phyloP scores from a whole-genome alignment of 2,797 vertebrate species.

The Halcyon leucocephala region DNA sequence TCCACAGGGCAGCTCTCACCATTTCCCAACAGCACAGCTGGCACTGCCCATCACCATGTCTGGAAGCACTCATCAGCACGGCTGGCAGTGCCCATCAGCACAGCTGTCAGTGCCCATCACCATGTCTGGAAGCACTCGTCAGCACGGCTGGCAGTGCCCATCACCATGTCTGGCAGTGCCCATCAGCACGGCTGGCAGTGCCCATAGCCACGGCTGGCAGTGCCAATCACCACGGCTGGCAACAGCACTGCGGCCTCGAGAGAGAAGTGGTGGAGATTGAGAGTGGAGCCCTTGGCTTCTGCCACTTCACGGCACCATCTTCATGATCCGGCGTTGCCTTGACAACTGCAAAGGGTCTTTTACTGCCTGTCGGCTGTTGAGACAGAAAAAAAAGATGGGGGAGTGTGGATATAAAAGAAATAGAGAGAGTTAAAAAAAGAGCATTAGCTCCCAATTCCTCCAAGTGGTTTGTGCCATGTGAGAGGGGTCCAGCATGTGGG shows the following conservation, averaged over 20 bases:
- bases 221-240: rapidly evolving
- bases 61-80: too few relatives aligned
- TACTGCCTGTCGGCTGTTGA: conserved; percentile 62
- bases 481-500: neutral
- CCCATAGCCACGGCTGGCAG: neutral
- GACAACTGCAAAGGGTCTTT: conserved; percentile 71
- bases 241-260: neutral
- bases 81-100: neutral
- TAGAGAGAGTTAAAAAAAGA: neutral
- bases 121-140: neutral
- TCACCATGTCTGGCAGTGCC: too few relatives aligned
- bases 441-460: neutral
- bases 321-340: conserved; percentile 53
- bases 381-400: neutral
- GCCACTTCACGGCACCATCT: conserved; percentile 53
- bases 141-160: neutral
- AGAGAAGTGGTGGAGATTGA: neutral
- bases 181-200: neutral
- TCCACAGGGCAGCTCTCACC: too few relatives aligned
- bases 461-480: neutral
- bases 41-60: too few relatives aligned
- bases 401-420: too few relatives aligned
- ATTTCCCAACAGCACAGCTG: too few relatives aligned
- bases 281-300: conserved; percentile 56
- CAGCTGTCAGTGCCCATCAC: neutral